Evolutionary conservation across 2,797 vertebrate species (phyloP).

Genomic region (Cheirogaleus major): DNA sequence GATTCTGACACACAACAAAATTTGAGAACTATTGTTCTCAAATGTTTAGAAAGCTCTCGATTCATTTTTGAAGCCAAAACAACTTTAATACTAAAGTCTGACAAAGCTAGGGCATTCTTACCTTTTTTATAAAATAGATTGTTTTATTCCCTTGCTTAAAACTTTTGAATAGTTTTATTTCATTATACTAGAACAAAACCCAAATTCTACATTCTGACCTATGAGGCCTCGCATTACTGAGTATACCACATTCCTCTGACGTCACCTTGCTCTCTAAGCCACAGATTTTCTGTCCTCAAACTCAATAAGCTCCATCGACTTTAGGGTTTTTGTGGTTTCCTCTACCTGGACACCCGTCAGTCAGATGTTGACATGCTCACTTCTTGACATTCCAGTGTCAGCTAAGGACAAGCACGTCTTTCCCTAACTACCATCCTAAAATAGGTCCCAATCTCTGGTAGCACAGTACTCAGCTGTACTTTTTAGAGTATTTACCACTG

Average conservation of each 20-base stretch:
- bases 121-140: not conserved
- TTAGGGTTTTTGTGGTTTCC: too few species aligned
- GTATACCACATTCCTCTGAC: not conserved
- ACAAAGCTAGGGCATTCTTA: not conserved
- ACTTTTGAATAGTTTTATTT: not conserved
- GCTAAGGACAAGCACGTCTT: not conserved
- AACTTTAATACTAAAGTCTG: not conserved
- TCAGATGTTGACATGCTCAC: too few species aligned
- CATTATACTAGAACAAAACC: not conserved
- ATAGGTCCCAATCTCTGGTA: not conserved
- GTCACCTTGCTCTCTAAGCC: not conserved
- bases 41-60: not conserved
- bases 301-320: not conserved
- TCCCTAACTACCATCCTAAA: not conserved
- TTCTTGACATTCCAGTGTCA: not conserved
- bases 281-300: not conserved
- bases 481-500: not conserved
- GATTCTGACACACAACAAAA: not conserved
- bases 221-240: fast-evolving
- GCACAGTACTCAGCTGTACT: not conserved
- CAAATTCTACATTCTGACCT: not conserved
- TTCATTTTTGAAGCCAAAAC: not conserved
- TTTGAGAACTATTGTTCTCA: not conserved
- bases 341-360: not conserved
- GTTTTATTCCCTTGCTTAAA: not conserved